Evolutionary conservation across 2,888 invertebrate species (phyloP).

Genomic region (Clanis bilineata): DNA sequence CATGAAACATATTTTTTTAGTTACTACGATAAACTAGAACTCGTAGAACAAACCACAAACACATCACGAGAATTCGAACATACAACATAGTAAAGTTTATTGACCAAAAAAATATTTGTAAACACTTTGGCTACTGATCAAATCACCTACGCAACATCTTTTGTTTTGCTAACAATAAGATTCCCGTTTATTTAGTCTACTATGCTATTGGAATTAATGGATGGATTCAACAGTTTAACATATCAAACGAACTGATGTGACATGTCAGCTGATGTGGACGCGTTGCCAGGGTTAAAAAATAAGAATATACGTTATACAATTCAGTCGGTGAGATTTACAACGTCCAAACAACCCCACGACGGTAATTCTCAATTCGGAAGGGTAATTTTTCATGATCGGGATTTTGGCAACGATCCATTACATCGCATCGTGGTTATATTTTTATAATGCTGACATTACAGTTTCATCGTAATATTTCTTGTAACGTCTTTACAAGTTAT

Average conservation of each 20-base stretch:
- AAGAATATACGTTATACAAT: neutral
- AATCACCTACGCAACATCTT: neutral
- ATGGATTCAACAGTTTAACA: neutral
- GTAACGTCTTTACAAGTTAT: neutral
- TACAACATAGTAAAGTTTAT: neutral
- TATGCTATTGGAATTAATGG: neutral
- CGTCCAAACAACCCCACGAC: neutral
- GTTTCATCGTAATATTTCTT: neutral
- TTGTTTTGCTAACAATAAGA: neutral
- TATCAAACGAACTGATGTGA: neutral
- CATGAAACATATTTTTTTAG: too few species aligned
- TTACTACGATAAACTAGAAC: too few species aligned
- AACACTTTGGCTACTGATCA: neutral
- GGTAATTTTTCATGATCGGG: constrained; percentile 31
- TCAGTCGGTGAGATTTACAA: constrained; percentile 18
- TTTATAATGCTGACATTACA: constrained; percentile 28
- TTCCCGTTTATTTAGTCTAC: neutral
- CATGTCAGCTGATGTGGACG: neutral
- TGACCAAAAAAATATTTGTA: neutral
- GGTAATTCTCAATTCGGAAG: constrained; percentile 17
- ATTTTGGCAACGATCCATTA: constrained; percentile 36
- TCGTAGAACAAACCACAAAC: too few species aligned
- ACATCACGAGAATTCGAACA: too few species aligned
- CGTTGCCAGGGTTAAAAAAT: neutral
- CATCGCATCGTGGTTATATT: constrained; percentile 31